Evolutionary conservation across 2,888 invertebrate genomes (phyloP).

Genomic region (Cylindroiulus punctatus): DNA sequence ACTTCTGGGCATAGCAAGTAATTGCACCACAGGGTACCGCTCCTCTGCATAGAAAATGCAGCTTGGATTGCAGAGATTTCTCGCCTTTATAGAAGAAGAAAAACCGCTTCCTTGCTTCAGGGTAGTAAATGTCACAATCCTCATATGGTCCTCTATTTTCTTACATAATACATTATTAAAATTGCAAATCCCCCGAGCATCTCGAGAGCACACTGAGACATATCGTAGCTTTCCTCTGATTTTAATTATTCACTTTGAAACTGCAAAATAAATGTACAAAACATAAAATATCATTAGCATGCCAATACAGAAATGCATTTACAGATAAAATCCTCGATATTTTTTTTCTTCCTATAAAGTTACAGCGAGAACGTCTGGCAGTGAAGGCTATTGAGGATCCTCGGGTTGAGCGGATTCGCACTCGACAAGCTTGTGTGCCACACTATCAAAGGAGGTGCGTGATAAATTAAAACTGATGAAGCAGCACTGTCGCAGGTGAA

Average conservation of each 20-base stretch:
- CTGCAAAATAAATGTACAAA: conserved; percentile 14
- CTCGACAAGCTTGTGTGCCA: background rate
- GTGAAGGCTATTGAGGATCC: background rate
- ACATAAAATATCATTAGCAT: conserved; percentile 1
- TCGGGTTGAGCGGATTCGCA: background rate
- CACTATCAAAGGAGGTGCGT: conserved; percentile 10
- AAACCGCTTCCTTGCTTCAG: background rate
- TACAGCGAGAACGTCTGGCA: conserved; percentile 9
- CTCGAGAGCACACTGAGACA: background rate
- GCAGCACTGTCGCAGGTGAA: conserved; percentile 1
- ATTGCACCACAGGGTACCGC: background rate
- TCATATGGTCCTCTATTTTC: too few relatives aligned
- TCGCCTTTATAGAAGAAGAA: background rate
- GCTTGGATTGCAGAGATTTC: background rate
- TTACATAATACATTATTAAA: too few relatives aligned
- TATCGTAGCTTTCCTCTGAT: background rate
- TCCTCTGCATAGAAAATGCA: background rate
- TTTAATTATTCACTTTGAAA: background rate
- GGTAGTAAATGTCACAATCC: too few relatives aligned
- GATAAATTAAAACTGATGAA: background rate
- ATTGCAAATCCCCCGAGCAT: too few relatives aligned
- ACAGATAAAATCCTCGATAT: background rate
- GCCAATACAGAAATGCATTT: background rate
- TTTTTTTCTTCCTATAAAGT: background rate
- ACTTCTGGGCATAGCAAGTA: background rate